Percentiles rank a stretch among this genome's conserved stretches.
phyloP scores from a whole-genome alignment of 2,797 vertebrate genomes.

The Chloroceryle amazona region DNA sequence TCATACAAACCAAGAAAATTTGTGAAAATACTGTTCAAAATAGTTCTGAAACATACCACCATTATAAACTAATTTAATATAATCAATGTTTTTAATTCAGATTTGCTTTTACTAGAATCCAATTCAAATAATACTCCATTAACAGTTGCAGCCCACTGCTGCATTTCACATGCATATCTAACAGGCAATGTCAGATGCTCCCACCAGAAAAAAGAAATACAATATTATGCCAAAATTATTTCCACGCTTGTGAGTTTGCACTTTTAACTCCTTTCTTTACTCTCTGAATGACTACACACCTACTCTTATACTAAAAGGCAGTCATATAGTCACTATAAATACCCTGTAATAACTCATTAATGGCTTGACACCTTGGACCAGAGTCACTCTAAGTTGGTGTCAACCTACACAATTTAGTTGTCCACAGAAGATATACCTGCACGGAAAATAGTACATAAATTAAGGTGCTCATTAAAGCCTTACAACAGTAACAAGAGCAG shows the following conservation, averaged over 20 bases:
- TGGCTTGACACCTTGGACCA: neutral
- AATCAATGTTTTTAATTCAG: neutral
- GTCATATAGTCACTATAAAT: neutral
- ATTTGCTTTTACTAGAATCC: neutral
- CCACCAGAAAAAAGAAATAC: neutral
- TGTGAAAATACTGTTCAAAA: neutral
- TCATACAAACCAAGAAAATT: neutral
- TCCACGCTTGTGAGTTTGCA: neutral
- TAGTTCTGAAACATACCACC: neutral
- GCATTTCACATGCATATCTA: neutral
- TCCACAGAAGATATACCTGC: neutral
- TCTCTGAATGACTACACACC: neutral
- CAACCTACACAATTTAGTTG: neutral
- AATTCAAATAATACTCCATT: neutral
- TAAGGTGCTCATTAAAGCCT: neutral
- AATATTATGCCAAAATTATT: neutral
- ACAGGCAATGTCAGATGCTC: neutral
- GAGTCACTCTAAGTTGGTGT: neutral
- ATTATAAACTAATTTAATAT: neutral
- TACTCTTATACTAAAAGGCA: neutral
- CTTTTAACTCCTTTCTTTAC: neutral
- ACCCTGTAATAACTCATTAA: neutral
- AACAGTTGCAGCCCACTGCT: neutral
- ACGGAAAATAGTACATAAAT: neutral
- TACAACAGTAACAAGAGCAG: neutral